phyloP scores from a whole-genome alignment of 2,797 vertebrate species.

The Tadarida brasiliensis region DNA sequence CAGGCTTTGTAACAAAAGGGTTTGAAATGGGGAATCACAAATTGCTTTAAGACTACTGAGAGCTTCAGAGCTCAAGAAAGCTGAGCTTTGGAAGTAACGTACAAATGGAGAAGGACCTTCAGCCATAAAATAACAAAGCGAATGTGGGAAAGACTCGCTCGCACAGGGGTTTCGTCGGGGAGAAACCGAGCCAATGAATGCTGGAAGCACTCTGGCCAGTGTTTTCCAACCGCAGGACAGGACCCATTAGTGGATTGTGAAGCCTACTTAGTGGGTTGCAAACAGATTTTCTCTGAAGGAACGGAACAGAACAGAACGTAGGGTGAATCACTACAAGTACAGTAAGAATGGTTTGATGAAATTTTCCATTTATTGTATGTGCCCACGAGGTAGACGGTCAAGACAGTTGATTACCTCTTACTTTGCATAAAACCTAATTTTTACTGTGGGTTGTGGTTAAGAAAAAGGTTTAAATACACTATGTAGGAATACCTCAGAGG shows the following conservation, averaged over 20 bases:
- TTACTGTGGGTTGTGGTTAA: neutral
- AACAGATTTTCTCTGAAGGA: conserved; percentile 26
- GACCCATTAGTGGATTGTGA: neutral
- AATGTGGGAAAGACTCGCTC: neutral
- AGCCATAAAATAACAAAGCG: neutral
- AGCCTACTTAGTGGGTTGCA: neutral
- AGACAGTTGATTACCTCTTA: neutral
- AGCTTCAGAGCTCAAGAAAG: neutral
- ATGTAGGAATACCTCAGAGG: neutral
- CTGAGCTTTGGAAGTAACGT: neutral
- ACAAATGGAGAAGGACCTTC: neutral
- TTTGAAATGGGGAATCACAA: neutral
- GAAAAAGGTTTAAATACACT: neutral
- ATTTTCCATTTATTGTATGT: neutral
- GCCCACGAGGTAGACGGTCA: neutral
- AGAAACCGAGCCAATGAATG: neutral
- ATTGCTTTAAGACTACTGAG: neutral
- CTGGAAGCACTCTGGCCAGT: neutral
- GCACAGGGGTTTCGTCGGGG: neutral
- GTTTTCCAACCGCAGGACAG: neutral
- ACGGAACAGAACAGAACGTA: neutral
- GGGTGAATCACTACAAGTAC: conserved; percentile 4
- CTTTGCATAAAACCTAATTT: neutral
- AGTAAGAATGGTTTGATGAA: neutral
- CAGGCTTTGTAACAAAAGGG: neutral